Base-by-base conservation (phyloP, 2,888 invertebrate species). In the Dichetophora obliterata region DNA sequence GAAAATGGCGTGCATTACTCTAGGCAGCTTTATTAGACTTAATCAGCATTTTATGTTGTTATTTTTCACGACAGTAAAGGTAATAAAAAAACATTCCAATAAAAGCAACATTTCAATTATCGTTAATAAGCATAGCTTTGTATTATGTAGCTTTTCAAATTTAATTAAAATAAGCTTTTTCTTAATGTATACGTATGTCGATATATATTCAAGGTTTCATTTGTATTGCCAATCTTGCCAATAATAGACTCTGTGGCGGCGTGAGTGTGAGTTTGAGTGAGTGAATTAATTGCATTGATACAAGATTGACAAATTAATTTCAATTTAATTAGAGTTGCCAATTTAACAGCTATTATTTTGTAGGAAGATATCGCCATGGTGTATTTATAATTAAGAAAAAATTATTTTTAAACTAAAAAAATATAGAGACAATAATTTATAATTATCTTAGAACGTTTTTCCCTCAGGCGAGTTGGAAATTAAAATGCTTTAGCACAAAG, bases 261-360 rank as follows among this genome's bases (percentile, higher is more conserved):
- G 68, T 68, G 50, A 50, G 68, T 68, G 27, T 24, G 48, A 43
- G 48, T 27, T 57, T 57, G 27, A 59, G 27, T 59, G 24, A 59
- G 65, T 16, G 65, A 66, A 16, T 16, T 37, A 68, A 24, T 68
- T 11, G 31, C 63, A n/a, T 14, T 16, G 27, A 8, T 24, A 9
- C 68, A 24, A 27, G 68, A 48, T 50, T 68, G 68, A 68, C 68
- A 68, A 68, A 68, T 68, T 68, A 68, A 68, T 68, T 50, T 27
- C 68, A 14, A 16, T 22, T 22, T 50, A 68, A 68, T 68, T 68
- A 68, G 68, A 48, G 68, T 68, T 68, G 68, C 68, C 48, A 68
- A 48, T 31, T 34, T 34, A 31, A 34, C 16, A 65, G 5, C 65
- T 65, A 65, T 65, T 59, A 24, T 57, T 59, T 65, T 37, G 8